Conservation (phyloP, 2,888 invertebrate genomes). For the Galerucella calmariensis region DNA sequence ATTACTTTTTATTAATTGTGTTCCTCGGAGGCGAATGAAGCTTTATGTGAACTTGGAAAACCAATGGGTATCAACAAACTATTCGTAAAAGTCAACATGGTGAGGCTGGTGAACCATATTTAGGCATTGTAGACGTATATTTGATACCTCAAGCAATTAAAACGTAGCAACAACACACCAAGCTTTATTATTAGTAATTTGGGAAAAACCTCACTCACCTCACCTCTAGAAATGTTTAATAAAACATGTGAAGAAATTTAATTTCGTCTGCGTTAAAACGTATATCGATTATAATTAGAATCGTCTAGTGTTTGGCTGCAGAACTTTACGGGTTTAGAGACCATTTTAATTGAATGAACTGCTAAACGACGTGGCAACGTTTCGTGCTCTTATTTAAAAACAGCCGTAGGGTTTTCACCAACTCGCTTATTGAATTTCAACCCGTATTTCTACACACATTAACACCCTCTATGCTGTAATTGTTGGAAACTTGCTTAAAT, state of each 20-base stretch:
- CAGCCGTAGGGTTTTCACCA: slow-evolving; percentile 41
- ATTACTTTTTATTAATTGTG: too few relatives aligned
- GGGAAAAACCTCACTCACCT: neutral
- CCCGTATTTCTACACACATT: slow-evolving; percentile 34
- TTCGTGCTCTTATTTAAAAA: slow-evolving; percentile 48
- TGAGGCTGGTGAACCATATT: too few relatives aligned
- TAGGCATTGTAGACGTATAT: too few relatives aligned
- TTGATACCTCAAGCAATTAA: too few relatives aligned
- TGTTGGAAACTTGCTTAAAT: slow-evolving; percentile 24
- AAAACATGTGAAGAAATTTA: neutral
- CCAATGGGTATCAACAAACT: too few relatives aligned
- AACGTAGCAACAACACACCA: too few relatives aligned
- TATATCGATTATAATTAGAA: slow-evolving; percentile 42
- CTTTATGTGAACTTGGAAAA: neutral
- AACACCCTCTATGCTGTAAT: slow-evolving; percentile 41
- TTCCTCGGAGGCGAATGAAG: neutral
- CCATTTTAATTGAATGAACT: slow-evolving; percentile 45
- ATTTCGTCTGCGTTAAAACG: slow-evolving; percentile 30
- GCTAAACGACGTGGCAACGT: slow-evolving; percentile 44
- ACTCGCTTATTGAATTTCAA: slow-evolving; percentile 44
- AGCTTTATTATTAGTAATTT: neutral
- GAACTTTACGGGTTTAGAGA: slow-evolving; percentile 43
- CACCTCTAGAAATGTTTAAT: neutral
- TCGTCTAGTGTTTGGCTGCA: slow-evolving; percentile 29
- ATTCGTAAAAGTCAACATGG: too few relatives aligned